Base-by-base conservation (phyloP, 2,888 invertebrate species). In the Aricia artaxerxes region DNA sequence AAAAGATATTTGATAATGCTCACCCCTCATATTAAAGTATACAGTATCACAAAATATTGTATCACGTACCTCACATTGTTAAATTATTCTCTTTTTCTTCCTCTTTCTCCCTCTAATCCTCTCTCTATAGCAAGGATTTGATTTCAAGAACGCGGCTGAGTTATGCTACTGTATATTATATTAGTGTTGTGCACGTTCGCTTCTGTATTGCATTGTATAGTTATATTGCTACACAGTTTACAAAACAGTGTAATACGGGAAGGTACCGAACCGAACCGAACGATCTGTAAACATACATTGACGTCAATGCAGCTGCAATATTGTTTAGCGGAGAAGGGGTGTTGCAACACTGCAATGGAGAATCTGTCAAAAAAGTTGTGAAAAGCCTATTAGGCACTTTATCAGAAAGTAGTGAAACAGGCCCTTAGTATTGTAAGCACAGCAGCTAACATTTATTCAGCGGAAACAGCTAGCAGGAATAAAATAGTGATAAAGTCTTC, bases 231-330 rank as follows among this genome's bases (percentile, higher is more conserved):
- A 57, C 2, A 11, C 16, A n/a, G 44, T 44, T 24, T 44, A 73
- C 40, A 44, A 13, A 40, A 73, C 40, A n/a, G 16, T 73, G 44
- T 24, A 73, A 44, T 7, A 73, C 73, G 73, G 73, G 73, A 44
- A 73, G 44, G 73, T 24, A 24, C 24, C 24, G 24, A 24, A 24
- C 24, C 24, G 24, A 24, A 24, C n/a, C 40, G n/a, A 73, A 44
- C n/a, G n/a, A 44, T 44, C 44, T 24, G 73, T 44, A 73, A 73
- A 44, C 73, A 73, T 73, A 16, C 44, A 73, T 73, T 44, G 73
- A 73, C 73, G 73, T 73, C 73, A 73, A 44, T 24, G 44, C 44
- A 73, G 35, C 35, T 73, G 73, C 73, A 73, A 44, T 44, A 40
- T 40, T 38, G 11, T n/a, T 40, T n/a, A n/a, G 16, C 57, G 16